Base-by-base conservation (phyloP, 2,888 invertebrate species). In the Hololepta plana region DNA sequence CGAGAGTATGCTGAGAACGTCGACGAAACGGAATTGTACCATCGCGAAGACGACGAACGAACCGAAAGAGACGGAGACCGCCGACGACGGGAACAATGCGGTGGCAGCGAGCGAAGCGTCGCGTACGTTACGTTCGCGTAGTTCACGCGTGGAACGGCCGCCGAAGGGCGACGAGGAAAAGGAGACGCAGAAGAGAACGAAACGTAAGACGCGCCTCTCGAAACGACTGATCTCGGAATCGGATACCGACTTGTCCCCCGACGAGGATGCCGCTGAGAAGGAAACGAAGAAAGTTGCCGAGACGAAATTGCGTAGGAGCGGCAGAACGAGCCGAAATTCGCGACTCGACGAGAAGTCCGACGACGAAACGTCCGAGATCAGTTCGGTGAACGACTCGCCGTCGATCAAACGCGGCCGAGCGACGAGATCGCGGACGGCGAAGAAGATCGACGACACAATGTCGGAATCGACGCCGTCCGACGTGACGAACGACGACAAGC, bases 1-100 rank as follows among this genome's bases (percentile, higher is more conserved):
- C 35, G 63, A 71, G 35, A 71, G 65, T 15, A 64, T 73, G 2
- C 46, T 71, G 13, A 63, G 66, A 26, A 62, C 68, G 8, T n/a
- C n/a, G n/a, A n/a, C n/a, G n/a, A n/a, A n/a, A n/a, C n/a, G n/a
- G n/a, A n/a, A n/a, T n/a, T n/a, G n/a, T n/a, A n/a, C n/a, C n/a
- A n/a, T n/a, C n/a, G n/a, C n/a, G n/a, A n/a, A n/a, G n/a, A n/a
- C n/a, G n/a, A n/a, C n/a, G n/a, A n/a, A n/a, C n/a, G n/a, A n/a
- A n/a, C n/a, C n/a, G n/a, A n/a, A n/a, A 6, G 9, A 22, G 20
- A 9, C 20, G 3, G 10, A 20, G 6, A 20, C 11, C 6, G 4
- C 2, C 5, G 9, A 10, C 20, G n/a, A 16, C 14, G 8, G 20
- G 20, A 26, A 10, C 12, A 17, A 12, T 12, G 5, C 9, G 12